Evolutionary conservation across 2,113 vertebrate genomes (phyloP).

Genomic region (Formicarius rufipectus): DNA sequence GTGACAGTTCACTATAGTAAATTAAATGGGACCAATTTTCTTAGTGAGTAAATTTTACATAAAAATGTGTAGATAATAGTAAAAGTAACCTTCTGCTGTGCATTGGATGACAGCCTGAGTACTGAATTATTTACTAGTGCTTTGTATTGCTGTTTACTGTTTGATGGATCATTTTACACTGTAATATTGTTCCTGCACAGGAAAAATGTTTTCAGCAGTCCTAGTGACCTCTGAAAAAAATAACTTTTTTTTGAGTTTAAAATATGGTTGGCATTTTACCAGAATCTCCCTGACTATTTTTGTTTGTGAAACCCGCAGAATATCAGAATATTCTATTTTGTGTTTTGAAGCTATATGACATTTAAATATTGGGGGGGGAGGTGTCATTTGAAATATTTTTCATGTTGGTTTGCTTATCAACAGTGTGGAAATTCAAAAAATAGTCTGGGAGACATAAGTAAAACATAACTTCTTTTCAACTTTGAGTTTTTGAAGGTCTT

Average conservation of each 20-base stretch:
- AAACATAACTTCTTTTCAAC: background rate
- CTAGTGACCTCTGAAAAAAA: constrained; percentile 40
- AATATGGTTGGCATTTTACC: background rate
- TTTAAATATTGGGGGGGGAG: background rate
- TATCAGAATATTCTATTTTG: background rate
- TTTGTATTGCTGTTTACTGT: constrained; percentile 57
- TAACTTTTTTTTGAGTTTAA: constrained; percentile 38
- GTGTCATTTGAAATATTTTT: background rate
- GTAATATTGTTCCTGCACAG: constrained; percentile 27
- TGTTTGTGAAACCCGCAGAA: background rate
- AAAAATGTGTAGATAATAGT: background rate
- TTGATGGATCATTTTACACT: constrained; percentile 64
- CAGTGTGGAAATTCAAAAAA: background rate
- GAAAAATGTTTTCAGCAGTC: constrained; percentile 27
- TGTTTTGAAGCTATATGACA: background rate
- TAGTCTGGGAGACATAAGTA: background rate
- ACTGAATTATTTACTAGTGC: constrained; percentile 71
- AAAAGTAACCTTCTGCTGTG: constrained; percentile 16
- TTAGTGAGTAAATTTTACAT: constrained; percentile 1
- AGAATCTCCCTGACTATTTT: background rate
- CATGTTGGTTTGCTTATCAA: background rate
- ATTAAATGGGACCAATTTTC: background rate
- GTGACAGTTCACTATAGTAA: background rate
- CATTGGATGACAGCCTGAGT: background rate
- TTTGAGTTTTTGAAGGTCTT: background rate